Evolutionary conservation across 2,888 invertebrate genomes (phyloP), one percentile per base, ranked within the genome.

Genomic region (Athalia cordata): DNA sequence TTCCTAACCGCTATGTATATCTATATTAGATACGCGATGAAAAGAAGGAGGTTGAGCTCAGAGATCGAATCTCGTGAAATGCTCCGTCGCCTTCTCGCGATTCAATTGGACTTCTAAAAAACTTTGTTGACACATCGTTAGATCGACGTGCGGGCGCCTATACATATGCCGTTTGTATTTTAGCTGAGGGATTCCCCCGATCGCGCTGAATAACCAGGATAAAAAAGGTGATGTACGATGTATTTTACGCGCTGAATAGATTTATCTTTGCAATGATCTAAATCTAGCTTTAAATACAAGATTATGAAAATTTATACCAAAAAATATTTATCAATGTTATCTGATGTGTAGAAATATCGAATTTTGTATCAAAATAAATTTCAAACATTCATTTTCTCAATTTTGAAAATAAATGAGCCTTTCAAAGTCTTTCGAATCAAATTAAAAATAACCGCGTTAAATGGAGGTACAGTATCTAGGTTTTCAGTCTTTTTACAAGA

Each of bases 111-210:
- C 68, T 68, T 50, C 13, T 68, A 55, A 68, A 59, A 47, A 72
- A 59, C 47, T 59, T 72, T 59, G 59, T 72, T 72, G 72, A 72
- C 72, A 59, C 72, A 59, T 72, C 72, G 57, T 72, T 72, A 72
- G 45, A 72, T 72, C 59, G 13, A 59, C 57, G 47, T 70, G 45
- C 47, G 59, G 70, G 70, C 13, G 6, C 8, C 29, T 29, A 29
- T 29, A 29, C 70, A 57, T 13, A 57, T 47, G 57, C 57, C 55
- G 70, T 57, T 57, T 13, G 59, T 57, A 70, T 45, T 55, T 68
- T 29, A 29, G 55, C 68, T 68, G n/a, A 68, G 13, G 66, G 68
- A 29, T 29, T 29, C 29, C 9, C 13, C 55, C 67, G 49, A 15
- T 68, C n/a, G 9, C 47, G n/a, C 13, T 7, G 47, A 72, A 72